phyloP scores from a whole-genome alignment of 1,140 invertebrate genomes.

The Apocrypta bakeri region DNA sequence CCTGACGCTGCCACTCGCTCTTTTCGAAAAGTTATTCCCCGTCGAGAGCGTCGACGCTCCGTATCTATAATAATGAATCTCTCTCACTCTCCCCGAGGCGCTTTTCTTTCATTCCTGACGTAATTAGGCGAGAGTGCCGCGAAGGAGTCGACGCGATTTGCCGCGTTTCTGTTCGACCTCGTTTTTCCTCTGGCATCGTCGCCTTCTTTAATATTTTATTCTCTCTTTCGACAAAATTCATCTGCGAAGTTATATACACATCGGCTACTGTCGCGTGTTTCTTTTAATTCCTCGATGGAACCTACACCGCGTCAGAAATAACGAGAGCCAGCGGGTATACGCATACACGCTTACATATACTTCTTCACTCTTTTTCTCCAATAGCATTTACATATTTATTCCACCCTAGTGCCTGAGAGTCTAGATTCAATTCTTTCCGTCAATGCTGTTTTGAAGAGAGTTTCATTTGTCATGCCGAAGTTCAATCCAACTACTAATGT shows the following conservation, averaged over 20 bases:
- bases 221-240: slow-evolving; percentile 20
- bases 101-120: slow-evolving; percentile 62
- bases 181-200: slow-evolving; percentile 3
- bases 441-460: too few species aligned
- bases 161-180: slow-evolving; percentile 39
- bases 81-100: slow-evolving; percentile 49
- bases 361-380: slow-evolving; percentile 16
- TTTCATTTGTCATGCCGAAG: too few species aligned
- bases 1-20: slow-evolving; percentile 35
- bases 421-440: too few species aligned
- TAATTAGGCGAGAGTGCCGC: slow-evolving; percentile 61
- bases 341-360: too few species aligned
- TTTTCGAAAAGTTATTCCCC: slow-evolving; percentile 51
- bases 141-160: slow-evolving; percentile 51
- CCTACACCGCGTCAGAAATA: slow-evolving; percentile 17
- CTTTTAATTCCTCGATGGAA: slow-evolving; percentile 21
- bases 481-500: too few species aligned
- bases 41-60: slow-evolving; percentile 27
- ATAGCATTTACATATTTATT: slow-evolving; percentile 52
- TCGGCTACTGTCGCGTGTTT: not conserved
- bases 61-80: slow-evolving; percentile 53
- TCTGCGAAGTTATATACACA: slow-evolving; percentile 27
- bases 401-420: not conserved
- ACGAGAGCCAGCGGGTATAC: slow-evolving; percentile 22
- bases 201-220: slow-evolving; percentile 3